Evolutionary conservation across 2,797 vertebrate genomes (phyloP).

Genomic region (Trachops cirrhosus): DNA sequence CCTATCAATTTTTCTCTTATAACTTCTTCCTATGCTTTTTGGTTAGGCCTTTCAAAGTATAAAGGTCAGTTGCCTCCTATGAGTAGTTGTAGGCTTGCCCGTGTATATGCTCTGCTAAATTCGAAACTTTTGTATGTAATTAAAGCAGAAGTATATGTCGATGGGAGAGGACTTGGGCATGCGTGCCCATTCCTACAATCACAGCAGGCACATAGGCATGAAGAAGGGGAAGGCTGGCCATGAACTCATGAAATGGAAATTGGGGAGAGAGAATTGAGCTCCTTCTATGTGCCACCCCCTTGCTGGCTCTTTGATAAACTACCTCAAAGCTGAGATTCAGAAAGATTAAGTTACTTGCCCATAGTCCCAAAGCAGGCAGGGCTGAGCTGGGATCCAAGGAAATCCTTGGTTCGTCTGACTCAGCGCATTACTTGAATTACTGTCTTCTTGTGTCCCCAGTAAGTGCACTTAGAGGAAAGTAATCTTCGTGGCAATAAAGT

Average conservation of each 20-base stretch:
- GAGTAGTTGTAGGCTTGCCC: neutral
- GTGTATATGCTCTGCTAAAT: neutral
- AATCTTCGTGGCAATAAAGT: neutral
- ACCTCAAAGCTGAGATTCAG: neutral
- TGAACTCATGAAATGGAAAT: neutral
- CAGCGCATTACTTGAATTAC: rapidly evolving
- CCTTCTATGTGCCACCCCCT: neutral
- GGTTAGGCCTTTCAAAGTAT: neutral
- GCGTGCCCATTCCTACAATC: neutral
- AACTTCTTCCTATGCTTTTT: slow-evolving; percentile 7
- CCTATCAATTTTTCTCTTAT: neutral
- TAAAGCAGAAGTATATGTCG: slow-evolving; percentile 17
- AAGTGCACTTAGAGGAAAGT: neutral
- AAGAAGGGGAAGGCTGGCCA: neutral
- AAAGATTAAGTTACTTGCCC: neutral
- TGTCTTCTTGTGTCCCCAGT: neutral
- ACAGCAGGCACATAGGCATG: neutral
- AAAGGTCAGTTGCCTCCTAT: neutral
- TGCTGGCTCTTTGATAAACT: neutral
- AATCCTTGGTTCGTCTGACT: neutral
- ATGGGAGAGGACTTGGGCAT: neutral
- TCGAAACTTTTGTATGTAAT: slow-evolving; percentile 21
- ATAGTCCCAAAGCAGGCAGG: neutral
- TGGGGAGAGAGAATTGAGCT: neutral
- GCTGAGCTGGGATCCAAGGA: neutral